Evolutionary conservation across 2,113 vertebrate species (phyloP).

Genomic region (Sinocyclocheilus maitianheensis): DNA sequence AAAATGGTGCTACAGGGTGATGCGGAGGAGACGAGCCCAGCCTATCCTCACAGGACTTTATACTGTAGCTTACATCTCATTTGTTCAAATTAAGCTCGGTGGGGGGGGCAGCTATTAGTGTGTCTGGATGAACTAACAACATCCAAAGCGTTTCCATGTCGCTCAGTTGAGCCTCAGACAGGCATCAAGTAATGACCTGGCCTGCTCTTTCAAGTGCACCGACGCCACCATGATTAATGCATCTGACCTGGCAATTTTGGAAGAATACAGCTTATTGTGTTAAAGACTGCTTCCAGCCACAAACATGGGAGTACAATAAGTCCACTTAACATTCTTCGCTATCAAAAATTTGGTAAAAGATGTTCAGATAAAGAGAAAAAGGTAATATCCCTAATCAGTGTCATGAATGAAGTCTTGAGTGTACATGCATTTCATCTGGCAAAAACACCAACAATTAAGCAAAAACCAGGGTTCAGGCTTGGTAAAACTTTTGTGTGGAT

Average conservation of each 20-base stretch:
- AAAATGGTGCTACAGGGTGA: too few relatives aligned
- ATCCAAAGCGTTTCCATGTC: conserved; percentile 78
- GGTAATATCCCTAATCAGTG: conserved; percentile 69
- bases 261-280: conserved; percentile 78
- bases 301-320: conserved; percentile 56
- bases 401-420: conserved; percentile 32
- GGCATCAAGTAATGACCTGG: conserved; percentile 73
- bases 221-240: conserved; percentile 78
- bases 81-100: conserved; percentile 73
- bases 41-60: conserved; percentile 60
- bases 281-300: conserved; percentile 62
- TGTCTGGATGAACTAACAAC: conserved; percentile 73
- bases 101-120: conserved; percentile 66
- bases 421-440: conserved; percentile 33
- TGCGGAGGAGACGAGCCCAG: not conserved
- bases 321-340: conserved; percentile 75
- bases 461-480: not conserved
- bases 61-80: conserved; percentile 69
- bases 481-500: not conserved
- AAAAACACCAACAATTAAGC: conserved; percentile 34
- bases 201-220: conserved; percentile 76
- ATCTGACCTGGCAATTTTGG: conserved; percentile 74
- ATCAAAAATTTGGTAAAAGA: conserved; percentile 65
- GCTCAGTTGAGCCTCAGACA: conserved; percentile 71
- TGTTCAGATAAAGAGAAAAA: conserved; percentile 72